phyloP scores from a whole-genome alignment of 1,140 invertebrate species.

The Sminthurides bifidus region DNA sequence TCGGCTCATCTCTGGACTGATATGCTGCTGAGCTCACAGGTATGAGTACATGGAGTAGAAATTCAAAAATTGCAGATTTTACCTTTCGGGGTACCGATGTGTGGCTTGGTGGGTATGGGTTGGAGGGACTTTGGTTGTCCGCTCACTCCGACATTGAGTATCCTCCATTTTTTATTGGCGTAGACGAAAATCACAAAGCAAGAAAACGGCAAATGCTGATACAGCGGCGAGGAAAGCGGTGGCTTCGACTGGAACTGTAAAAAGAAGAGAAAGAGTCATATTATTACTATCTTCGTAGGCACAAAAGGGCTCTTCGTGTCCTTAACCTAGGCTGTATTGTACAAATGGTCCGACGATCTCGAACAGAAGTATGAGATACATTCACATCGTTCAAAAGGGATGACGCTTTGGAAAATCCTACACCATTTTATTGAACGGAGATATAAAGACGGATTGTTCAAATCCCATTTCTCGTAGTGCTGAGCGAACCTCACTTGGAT shows the following conservation, averaged over 20 bases:
- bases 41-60: too few relatives aligned
- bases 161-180: conserved; percentile 64
- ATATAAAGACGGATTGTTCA: too few relatives aligned
- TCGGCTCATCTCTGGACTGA: too few relatives aligned
- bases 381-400: background rate
- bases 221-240: conserved; percentile 64
- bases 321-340: background rate
- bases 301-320: background rate
- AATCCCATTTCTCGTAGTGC: too few relatives aligned
- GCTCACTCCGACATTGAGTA: conserved; percentile 44
- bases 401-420: background rate
- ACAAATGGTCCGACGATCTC: background rate
- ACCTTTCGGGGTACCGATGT: too few relatives aligned
- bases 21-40: too few relatives aligned
- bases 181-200: conserved; percentile 68
- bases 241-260: conserved; percentile 59
- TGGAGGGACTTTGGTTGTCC: too few relatives aligned
- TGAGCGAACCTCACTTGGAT: too few relatives aligned
- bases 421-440: too few relatives aligned
- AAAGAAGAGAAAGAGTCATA: conserved; percentile 13
- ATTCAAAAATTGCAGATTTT: too few relatives aligned
- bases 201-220: conserved; percentile 55
- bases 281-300: background rate
- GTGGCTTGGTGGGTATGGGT: too few relatives aligned
- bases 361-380: background rate